Conservation (phyloP, 23 tunicate species). For the Ascidia mentula region DNA sequence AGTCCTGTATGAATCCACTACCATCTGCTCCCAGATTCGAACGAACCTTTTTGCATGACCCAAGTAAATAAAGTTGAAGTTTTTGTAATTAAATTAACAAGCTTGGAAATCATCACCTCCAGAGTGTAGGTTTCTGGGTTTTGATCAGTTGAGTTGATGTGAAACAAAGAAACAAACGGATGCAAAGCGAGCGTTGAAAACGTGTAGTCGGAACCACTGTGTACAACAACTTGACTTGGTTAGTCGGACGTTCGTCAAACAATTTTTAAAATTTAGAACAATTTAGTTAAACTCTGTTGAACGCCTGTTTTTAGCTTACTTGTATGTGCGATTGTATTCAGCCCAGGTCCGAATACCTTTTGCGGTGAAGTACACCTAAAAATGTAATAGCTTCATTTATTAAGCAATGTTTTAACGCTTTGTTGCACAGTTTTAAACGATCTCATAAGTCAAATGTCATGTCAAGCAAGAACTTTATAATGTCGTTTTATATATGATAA, state of each 20-base stretch:
- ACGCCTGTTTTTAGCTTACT: no score
- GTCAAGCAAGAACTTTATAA: no score
- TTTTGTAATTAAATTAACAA: not conserved
- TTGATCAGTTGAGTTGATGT: not conserved
- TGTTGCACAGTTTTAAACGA: no score
- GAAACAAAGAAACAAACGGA: not conserved
- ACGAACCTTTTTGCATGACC: not conserved
- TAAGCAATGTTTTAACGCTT: no score
- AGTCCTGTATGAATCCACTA: not conserved
- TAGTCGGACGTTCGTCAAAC: no score
- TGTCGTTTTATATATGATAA: no score
- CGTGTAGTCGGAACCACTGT: not conserved
- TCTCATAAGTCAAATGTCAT: no score
- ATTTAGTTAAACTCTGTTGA: no score
- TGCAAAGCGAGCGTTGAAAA: not conserved
- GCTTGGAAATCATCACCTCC: not conserved
- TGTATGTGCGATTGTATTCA: not conserved
- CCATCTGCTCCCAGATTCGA: not conserved
- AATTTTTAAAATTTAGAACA: no score
- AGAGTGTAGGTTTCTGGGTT: not conserved
- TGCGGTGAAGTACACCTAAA: not conserved
- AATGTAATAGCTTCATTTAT: no score
- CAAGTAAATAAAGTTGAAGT: not conserved
- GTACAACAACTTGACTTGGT: no score
- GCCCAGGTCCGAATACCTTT: not conserved